A percentile compares a stretch with the other conserved stretches of the same genome.
Evolutionary conservation across 1,140 invertebrate species (phyloP).

Genomic region (Philotrypesis tridentata): DNA sequence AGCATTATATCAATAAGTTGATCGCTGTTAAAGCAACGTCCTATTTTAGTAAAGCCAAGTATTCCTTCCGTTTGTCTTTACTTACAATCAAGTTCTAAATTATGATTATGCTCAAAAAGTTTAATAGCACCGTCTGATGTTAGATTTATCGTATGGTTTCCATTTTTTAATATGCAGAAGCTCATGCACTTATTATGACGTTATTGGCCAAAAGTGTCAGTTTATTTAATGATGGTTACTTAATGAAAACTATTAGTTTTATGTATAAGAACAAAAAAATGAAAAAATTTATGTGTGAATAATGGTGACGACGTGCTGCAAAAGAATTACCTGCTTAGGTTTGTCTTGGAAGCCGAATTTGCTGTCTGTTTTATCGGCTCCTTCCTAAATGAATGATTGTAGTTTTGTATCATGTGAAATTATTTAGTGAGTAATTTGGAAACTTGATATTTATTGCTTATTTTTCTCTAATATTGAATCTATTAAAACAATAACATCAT

Average conservation of each 20-base stretch:
- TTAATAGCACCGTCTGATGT: background rate
- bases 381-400: slow-evolving; percentile 69
- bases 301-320: slow-evolving; percentile 52
- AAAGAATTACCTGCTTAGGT: slow-evolving; percentile 85
- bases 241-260: slow-evolving; percentile 28
- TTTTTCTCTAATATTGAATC: background rate
- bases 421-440: slow-evolving; percentile 18
- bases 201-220: background rate
- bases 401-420: slow-evolving; percentile 59
- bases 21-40: background rate
- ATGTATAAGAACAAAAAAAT: background rate
- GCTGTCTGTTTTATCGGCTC: slow-evolving; percentile 82
- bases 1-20: background rate
- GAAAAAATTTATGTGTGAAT: slow-evolving; percentile 15
- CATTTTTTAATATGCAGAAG: slow-evolving; percentile 4
- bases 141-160: background rate
- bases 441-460: background rate
- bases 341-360: slow-evolving; percentile 94
- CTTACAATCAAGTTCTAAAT: background rate
- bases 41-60: background rate
- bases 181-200: slow-evolving; percentile 14
- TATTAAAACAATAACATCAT: background rate
- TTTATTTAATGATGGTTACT: slow-evolving; percentile 6
- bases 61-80: background rate
- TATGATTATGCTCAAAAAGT: too few species aligned